Conservation (phyloP, 2,797 vertebrate species). For the Artibeus jamaicensis region DNA sequence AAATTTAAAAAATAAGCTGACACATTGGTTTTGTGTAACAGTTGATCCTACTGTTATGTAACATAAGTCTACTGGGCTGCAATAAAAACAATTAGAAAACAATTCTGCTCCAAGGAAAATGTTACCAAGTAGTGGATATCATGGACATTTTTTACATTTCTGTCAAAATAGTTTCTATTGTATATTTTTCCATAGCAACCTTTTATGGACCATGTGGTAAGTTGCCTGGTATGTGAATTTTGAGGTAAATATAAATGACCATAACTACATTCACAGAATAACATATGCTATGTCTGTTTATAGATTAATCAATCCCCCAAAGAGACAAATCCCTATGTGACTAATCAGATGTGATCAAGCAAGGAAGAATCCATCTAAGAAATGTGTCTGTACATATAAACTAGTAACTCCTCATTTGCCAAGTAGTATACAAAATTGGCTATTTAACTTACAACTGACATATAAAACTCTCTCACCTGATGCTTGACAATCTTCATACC, state of each 20-base stretch:
- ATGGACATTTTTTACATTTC: slow-evolving; percentile 18
- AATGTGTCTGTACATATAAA: slow-evolving; percentile 33
- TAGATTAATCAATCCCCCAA: not conserved
- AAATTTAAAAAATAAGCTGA: not conserved
- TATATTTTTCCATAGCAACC: not conserved
- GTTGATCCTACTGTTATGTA: not conserved
- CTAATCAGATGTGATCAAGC: not conserved
- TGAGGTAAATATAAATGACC: slow-evolving; percentile 24
- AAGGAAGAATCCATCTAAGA: not conserved
- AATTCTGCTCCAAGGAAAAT: not conserved
- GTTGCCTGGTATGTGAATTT: not conserved
- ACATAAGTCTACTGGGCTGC: not conserved
- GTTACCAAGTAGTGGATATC: not conserved
- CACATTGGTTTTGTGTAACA: slow-evolving; percentile 10
- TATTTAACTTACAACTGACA: slow-evolving; percentile 38
- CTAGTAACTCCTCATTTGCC: not conserved
- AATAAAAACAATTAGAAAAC: slow-evolving; percentile 29
- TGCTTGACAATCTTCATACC: slow-evolving; percentile 86
- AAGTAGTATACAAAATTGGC: not conserved
- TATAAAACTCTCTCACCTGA: slow-evolving; percentile 80
- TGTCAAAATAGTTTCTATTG: slow-evolving; percentile 41
- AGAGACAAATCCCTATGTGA: not conserved
- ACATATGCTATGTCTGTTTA: not conserved
- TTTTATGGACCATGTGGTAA: not conserved
- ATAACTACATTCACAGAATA: not conserved